Evolutionary conservation across 2,797 vertebrate genomes (phyloP), one percentile per base, ranked within the genome.

Genomic region (Chelon auratus): DNA sequence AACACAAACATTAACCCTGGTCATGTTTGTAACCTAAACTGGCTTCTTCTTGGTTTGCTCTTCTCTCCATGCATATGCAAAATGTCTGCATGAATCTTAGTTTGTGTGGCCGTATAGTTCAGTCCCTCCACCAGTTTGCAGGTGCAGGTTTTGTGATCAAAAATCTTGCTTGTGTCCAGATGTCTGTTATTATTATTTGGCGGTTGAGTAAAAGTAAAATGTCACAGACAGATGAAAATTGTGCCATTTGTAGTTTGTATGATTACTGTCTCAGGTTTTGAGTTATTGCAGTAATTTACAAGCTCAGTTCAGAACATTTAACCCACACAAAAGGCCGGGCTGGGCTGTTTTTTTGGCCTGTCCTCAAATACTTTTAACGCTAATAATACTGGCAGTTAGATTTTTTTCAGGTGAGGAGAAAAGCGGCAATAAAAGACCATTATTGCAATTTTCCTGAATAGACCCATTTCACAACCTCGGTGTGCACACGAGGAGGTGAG

Each of bases 371-470:
- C 75, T 75, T 80, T 77, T 79, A 77, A 81, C 54, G 30, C 68
- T 80, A 82, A 85, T 86, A 77, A 83, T 63, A 74, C 70, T 53
- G 48, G 68, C 80, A 66, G 83, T 57, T 71, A 62, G 68, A 73
- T 43, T 18, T 70, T 74, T 80, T 75, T 52, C 50, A 63, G 65
- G 47, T 68, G 62, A 72, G 24, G 65, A 70, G 72, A 82, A 78
- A 74, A 76, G 71, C 64, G 67, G 83, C 62, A 64, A 87, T 88
- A 87, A 83, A 68, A 78, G 88, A 70, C 79, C 82, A 86, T 82
- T 88, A 84, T 69, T 72, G 82, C 83, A 86, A 91, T 88, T 85
- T 84, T 84, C 72, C 61, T 71, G 70, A 89, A 90, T 80, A 82
- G 80, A 75, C 43, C 80, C 55, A 85, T 89, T 86, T 91, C 52